phyloP scores from a whole-genome alignment of 2,888 invertebrate genomes.

The Agonopterix alstromeriana region DNA sequence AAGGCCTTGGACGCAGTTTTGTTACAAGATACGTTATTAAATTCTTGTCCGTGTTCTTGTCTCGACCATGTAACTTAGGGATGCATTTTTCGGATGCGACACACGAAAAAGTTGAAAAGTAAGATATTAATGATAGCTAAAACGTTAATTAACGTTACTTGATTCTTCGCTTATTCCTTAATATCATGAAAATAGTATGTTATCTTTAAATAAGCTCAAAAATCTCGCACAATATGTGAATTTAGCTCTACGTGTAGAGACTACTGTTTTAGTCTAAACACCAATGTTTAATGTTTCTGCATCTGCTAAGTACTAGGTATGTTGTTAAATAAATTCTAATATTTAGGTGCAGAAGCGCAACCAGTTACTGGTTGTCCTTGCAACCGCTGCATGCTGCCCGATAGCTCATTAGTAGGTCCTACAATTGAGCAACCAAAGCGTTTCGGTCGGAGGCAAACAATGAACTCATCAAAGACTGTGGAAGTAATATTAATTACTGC shows the following conservation, averaged over 20 bases:
- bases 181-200: too few relatives aligned
- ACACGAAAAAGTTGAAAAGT: too few relatives aligned
- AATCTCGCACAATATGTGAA: too few relatives aligned
- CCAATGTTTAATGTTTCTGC: not conserved
- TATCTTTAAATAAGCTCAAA: too few relatives aligned
- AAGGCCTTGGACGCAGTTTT: conserved; percentile 26
- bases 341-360: conserved; percentile 23
- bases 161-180: too few relatives aligned
- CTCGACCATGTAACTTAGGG: not conserved
- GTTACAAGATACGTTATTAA: not conserved
- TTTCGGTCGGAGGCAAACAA: conserved; percentile 63
- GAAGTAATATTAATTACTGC: conserved; percentile 56
- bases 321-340: conserved; percentile 19
- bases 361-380: conserved; percentile 44
- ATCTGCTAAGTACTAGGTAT: conserved; percentile 1
- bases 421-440: conserved; percentile 54
- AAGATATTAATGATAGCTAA: too few relatives aligned
- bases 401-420: conserved; percentile 13
- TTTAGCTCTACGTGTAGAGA: too few relatives aligned
- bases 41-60: not conserved
- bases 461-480: conserved; percentile 59
- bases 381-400: conserved; percentile 26
- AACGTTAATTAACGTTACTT: too few relatives aligned
- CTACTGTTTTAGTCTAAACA: not conserved
- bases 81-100: too few relatives aligned